These are phyloP conservation scores for Notiomystis cincta DNA, from an alignment of 2,113 vertebrate species.

Conservation along the genomic window DNA sequence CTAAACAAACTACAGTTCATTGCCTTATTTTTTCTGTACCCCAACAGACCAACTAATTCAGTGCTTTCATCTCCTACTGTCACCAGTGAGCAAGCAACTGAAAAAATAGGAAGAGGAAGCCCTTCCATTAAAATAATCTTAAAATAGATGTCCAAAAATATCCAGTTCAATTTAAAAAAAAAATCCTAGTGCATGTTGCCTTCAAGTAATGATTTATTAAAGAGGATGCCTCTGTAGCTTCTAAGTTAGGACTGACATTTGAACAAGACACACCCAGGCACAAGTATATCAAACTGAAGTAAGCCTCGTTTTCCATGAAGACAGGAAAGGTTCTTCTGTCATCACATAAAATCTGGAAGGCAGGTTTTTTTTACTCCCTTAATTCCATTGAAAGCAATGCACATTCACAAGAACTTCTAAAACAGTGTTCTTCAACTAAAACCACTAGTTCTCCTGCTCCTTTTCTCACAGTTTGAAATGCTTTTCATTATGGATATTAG, in stretches of 20 bases:
- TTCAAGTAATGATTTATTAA: constrained; percentile 6
- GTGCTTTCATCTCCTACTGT: background rate
- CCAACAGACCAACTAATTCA: background rate
- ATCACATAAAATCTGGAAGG: background rate
- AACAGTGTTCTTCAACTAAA: background rate
- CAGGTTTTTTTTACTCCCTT: background rate
- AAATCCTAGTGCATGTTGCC: background rate
- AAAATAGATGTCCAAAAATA: background rate
- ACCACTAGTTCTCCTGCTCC: background rate
- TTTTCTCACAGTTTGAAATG: background rate
- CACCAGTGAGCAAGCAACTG: background rate
- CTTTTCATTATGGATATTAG: background rate
- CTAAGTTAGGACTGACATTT: constrained; percentile 39
- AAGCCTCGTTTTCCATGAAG: background rate
- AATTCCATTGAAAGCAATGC: background rate
- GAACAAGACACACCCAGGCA: background rate
- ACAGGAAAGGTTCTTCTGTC: background rate
- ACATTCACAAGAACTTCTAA: background rate
- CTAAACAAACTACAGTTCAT: background rate
- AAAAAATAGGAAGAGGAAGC: background rate
- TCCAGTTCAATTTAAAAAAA: background rate
- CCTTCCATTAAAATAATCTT: background rate
- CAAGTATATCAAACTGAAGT: background rate
- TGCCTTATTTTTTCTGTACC: background rate
- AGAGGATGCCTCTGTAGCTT: background rate